phyloP scores from a whole-genome alignment of 2,797 vertebrate species.

The Cryptoprocta ferox region DNA sequence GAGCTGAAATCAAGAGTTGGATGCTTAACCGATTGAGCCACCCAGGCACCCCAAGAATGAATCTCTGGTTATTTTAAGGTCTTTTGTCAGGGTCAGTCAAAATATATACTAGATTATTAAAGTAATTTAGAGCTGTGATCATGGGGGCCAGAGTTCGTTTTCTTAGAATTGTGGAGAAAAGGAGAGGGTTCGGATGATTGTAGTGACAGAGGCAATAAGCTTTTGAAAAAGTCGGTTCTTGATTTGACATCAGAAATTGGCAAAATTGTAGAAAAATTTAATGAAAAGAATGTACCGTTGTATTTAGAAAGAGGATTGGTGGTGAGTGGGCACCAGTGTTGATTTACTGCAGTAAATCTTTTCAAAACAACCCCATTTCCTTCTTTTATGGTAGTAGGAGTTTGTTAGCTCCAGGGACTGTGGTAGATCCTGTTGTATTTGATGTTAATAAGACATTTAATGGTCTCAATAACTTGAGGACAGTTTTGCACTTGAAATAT shows the following conservation, averaged over 20 bases:
- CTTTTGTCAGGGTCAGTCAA: background rate
- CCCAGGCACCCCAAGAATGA: background rate
- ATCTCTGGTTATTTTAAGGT: background rate
- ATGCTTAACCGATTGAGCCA: too few species aligned
- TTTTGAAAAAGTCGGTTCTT: background rate
- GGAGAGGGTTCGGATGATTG: background rate
- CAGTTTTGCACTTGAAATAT: background rate
- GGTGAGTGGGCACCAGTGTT: background rate
- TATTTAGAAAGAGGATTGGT: slow-evolving; percentile 25
- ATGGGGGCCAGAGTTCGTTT: background rate
- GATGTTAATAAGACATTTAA: background rate
- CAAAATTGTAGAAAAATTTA: background rate
- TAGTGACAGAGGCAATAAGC: background rate
- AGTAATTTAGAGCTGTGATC: background rate
- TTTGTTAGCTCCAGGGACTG: background rate
- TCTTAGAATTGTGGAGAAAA: background rate
- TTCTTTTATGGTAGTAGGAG: background rate
- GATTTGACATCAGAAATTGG: background rate
- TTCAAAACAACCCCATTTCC: background rate
- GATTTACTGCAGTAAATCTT: background rate
- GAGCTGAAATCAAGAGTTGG: too few species aligned
- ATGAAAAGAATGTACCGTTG: background rate
- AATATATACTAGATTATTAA: background rate
- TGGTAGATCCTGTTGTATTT: background rate
- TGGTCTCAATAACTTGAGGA: background rate